Evolutionary conservation across 2,888 invertebrate genomes (phyloP).

Genomic region (Eurytoma adleriae): DNA sequence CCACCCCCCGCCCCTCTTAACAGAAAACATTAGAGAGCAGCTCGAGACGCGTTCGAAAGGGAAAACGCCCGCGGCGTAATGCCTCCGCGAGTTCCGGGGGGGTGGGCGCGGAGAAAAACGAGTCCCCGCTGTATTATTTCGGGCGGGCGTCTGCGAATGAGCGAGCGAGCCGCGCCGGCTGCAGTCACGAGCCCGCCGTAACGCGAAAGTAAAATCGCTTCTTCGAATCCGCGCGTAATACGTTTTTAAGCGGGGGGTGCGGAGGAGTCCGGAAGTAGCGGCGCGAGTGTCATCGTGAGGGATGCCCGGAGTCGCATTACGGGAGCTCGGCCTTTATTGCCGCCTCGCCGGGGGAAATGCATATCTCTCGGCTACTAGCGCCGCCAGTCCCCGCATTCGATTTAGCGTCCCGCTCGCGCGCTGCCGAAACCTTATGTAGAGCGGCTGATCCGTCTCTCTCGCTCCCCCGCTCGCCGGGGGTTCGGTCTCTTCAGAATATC

Average conservation of each 20-base stretch:
- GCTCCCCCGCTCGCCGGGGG: conserved; percentile 2
- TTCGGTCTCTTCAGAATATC: conserved; percentile 28
- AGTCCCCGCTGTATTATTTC: conserved; percentile 34
- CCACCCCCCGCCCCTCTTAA: not conserved
- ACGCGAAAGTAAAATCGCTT: conserved; percentile 65
- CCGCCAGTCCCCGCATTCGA: not conserved
- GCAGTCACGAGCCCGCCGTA: conserved; percentile 56
- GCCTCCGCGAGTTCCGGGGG: not conserved
- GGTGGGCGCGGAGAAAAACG: conserved; percentile 7
- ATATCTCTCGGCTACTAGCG: not conserved
- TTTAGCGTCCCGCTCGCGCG: not conserved
- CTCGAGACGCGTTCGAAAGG: conserved; percentile 3
- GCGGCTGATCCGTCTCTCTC: conserved; percentile 47
- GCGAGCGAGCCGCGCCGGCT: conserved; percentile 39
- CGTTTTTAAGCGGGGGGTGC: conserved; percentile 61
- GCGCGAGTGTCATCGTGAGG: conserved; percentile 33
- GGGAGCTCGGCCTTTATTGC: not conserved
- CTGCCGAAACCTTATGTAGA: not conserved
- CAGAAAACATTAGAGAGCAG: conserved; percentile 36
- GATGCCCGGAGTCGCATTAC: not conserved
- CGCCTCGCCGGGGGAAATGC: not conserved
- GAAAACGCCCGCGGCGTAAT: conserved; percentile 1
- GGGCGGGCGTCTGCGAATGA: conserved; percentile 44
- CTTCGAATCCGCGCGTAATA: conserved; percentile 65
- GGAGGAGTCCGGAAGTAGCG: conserved; percentile 24